phyloP scores from a whole-genome alignment of 2,797 vertebrate genomes.

The Sphaeramia orbicularis region DNA sequence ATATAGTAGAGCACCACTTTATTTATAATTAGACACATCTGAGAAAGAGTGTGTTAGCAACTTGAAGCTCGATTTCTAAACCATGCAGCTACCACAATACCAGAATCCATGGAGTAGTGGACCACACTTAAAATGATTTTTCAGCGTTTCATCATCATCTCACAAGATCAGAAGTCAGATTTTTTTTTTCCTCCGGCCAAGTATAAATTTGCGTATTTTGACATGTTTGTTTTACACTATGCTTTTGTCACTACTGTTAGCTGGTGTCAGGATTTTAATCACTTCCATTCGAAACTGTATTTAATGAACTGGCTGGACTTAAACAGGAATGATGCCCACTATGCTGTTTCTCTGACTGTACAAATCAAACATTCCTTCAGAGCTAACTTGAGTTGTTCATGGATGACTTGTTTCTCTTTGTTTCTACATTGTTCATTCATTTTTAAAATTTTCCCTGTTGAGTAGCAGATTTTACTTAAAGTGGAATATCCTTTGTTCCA shows the following conservation, averaged over 20 bases:
- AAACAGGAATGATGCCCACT: conserved; percentile 2
- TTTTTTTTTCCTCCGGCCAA: background rate
- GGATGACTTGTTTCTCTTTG: background rate
- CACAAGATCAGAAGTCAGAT: background rate
- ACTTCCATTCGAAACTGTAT: conserved; percentile 13
- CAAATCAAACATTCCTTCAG: conserved; percentile 48
- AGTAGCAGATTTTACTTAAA: background rate
- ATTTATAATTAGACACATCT: conserved; percentile 2
- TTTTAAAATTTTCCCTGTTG: background rate
- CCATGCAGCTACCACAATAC: background rate
- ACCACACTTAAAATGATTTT: conserved; percentile 14
- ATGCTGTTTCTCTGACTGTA: background rate
- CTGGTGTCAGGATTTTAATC: conserved; percentile 13
- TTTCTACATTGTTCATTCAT: background rate
- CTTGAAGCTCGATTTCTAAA: conserved; percentile 10
- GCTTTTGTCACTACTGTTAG: background rate
- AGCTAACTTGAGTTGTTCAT: conserved; percentile 15
- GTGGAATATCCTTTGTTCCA: conserved; percentile 7
- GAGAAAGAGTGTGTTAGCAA: background rate
- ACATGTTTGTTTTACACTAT: too few relatives aligned
- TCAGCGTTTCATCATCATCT: conserved; percentile 1
- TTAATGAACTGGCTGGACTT: conserved; percentile 8
- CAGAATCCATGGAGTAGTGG: background rate
- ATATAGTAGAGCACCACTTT: conserved; percentile 14
- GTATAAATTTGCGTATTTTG: too few relatives aligned